Base-by-base conservation (phyloP, 2,113 vertebrate genomes). In the Alaudala cheleensis region DNA sequence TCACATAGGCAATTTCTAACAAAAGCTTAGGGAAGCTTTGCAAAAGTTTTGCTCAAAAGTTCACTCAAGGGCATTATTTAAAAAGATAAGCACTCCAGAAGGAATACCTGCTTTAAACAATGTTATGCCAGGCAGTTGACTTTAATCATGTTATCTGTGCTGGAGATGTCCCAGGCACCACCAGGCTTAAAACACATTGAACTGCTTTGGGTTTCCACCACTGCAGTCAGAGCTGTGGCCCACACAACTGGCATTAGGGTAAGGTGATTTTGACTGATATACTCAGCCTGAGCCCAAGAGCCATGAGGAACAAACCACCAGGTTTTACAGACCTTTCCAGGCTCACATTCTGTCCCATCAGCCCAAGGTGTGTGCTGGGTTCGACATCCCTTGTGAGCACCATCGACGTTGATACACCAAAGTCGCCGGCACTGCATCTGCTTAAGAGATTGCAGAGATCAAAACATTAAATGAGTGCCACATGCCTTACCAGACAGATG, bases 301-400 rank as follows among this genome's bases (percentile, higher is more conserved):
- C 25, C 61, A 77, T 0, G 0, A 88, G 24, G 24, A 42, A 77
- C 3, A 10, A 81, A 64, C 10, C 56, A 49, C 6, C 21, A 64
- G 40, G 31, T n/a, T 18, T 50, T 86, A 96, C 98, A 96, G 97
- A 98, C 99, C 98, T 99, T 99, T 97, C 99, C 99, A 22, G 98
- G 97, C 64, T 98, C 98, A 90, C 99, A 99, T 82, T 99, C 99
- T 1, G 99, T 99, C 47, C 99, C 99, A 1, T 99, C 99, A 11
- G 99, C 99, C 99, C 99, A 99, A 14, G 99, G 99, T 11, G 99
- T 99, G 97, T 99, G 99, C 16, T 99, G 99, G 16, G 99, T 99
- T 76, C 98, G 98, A 96, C 99, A 99, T 95, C 99, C 99, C 80
- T 98, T 98, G 97, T 99, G 98, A 0, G 98, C 98, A 4, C 99